Evolutionary conservation across 1,140 invertebrate genomes (phyloP).

Genomic region (Brachionus asplanchnoidis): DNA sequence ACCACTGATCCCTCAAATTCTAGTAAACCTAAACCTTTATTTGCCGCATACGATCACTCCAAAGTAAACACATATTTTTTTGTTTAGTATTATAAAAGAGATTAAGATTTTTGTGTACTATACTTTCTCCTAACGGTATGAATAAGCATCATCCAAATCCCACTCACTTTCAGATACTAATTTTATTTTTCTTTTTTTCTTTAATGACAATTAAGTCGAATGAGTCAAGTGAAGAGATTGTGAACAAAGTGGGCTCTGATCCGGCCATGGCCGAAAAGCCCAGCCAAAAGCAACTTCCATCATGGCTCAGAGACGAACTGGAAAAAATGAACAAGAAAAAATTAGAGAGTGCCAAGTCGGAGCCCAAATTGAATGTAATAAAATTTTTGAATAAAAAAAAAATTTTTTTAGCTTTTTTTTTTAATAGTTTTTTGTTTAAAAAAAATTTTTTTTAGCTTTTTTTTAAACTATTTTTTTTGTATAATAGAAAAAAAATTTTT

Average conservation of each 20-base stretch:
- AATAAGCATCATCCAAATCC: not conserved
- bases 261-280: not conserved
- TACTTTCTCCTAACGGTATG: not conserved
- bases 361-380: conserved; percentile 17
- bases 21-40: conserved; percentile 40
- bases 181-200: not conserved
- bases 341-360: not conserved
- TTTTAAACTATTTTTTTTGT: too few species aligned
- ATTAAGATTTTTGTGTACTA: not conserved
- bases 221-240: not conserved
- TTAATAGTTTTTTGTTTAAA: not conserved
- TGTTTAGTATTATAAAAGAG: not conserved
- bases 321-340: conserved; percentile 41
- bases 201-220: not conserved
- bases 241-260: not conserved
- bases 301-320: conserved; percentile 24
- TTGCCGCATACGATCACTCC: conserved; percentile 23
- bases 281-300: conserved; percentile 19
- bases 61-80: conserved; percentile 31
- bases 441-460: too few species aligned
- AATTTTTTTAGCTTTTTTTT: too few species aligned
- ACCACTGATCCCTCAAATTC: not conserved
- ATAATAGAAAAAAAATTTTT: not conserved
- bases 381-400: not conserved
- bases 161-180: not conserved